Evolutionary conservation across 2,113 vertebrate species (phyloP), one percentile per base, ranked within the genome.

Genomic region (Ahaetulla prasina): DNA sequence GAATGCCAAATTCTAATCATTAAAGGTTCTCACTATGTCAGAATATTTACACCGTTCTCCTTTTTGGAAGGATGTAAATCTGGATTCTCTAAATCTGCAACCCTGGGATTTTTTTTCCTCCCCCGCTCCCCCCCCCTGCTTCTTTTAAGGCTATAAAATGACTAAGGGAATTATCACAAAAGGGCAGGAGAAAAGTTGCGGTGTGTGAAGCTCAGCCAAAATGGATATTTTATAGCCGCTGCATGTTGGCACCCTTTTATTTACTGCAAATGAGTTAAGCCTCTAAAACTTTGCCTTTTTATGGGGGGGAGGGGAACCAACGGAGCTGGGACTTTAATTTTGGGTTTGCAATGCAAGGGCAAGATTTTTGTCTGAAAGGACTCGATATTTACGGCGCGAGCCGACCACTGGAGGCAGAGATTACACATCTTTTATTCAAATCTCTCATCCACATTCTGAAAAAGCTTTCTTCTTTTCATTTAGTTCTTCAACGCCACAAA

Each of bases 241-340:
- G 35, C 20, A 49, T n/a, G 18, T 5, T 14, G 63, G 49, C 39
- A 85, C 47, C 18, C 35, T 85, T 54, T 47, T 68, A 85, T 87
- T 92, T 92, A 80, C 60, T 53, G 49, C 11, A 80, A 55, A 86
- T 27, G 22, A 88, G 22, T 39, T 54, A 57, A 89, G 25, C 43
- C 4, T 55, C 53, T 54, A 57, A 49, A 84, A 52, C 52, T 84
- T 43, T 39, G 74, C 54, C 47, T 11, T n/a, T 27, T 92, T 85
- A 45, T 0, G 10, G 18, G 53, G 27, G 7, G 7, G 22, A 8
- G 23, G 8, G 0, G 0, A 14, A n/a, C 12, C 20, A 39, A 47
- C 49, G 14, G 5, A 35, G 4, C 18, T 43, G 18, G 23, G 20
- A 6, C 74, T 90, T 80, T 80, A 43, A 80, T 22, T 80, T 80